phyloP scores from a whole-genome alignment of 2,797 vertebrate genomes.

The Philypnodon macrostomus region DNA sequence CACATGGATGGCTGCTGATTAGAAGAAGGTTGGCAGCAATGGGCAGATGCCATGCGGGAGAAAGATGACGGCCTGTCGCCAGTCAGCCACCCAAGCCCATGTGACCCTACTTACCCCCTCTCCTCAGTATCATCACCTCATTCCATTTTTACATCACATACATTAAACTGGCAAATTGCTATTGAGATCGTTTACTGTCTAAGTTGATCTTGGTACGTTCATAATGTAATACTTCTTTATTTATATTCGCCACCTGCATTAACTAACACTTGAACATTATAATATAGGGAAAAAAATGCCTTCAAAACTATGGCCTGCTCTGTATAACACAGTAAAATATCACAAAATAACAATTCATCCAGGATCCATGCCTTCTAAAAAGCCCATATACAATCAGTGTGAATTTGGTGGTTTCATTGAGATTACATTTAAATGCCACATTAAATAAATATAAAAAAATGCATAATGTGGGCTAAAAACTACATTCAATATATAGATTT shows the following conservation, averaged over 20 bases:
- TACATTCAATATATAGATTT: too few species aligned
- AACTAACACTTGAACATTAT: too few species aligned
- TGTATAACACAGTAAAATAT: too few species aligned
- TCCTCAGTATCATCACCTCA: conserved; percentile 49
- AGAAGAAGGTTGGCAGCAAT: conserved; percentile 77
- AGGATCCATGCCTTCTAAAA: conserved; percentile 83
- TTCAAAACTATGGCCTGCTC: too few species aligned
- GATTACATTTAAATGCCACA: neutral
- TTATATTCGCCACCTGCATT: too few species aligned
- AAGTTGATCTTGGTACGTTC: too few species aligned
- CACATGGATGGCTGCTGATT: conserved; percentile 84
- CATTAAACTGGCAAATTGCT: neutral
- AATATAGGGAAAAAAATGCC: too few species aligned
- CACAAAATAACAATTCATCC: too few species aligned
- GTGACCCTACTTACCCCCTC: conserved; percentile 27
- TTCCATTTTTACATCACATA: conserved; percentile 33
- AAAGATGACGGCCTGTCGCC: conserved; percentile 72
- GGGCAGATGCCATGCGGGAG: conserved; percentile 75
- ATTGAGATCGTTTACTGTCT: neutral
- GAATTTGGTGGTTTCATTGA: neutral
- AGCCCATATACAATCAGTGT: conserved; percentile 25
- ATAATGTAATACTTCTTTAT: too few species aligned
- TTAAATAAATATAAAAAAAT: conserved; percentile 17
- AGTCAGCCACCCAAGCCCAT: conserved; percentile 65
- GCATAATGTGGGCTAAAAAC: too few species aligned